Base-by-base conservation (phyloP, 2,113 vertebrate genomes). In the Cranoglanis bouderius region DNA sequence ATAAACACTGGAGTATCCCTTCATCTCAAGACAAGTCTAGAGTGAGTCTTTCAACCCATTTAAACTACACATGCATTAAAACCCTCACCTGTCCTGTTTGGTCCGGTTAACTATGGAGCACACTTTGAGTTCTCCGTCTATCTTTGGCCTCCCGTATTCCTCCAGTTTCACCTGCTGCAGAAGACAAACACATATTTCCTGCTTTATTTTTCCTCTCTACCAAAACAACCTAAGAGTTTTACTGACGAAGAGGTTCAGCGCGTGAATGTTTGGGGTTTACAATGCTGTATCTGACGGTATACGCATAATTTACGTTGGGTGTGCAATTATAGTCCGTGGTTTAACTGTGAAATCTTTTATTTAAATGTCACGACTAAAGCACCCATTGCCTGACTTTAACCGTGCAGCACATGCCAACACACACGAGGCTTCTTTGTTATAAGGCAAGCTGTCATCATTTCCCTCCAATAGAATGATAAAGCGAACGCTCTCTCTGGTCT, bases 41-140 rank as follows among this genome's bases (percentile, higher is more conserved):
- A 70, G 32, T 32, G 32, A 40, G 70, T 24, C 18, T 21, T 38
- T 21, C 40, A 38, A 1, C 8, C 72, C 9, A 24, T 75, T 40
- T 21, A 38, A 46, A n/a, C 0, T 12, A 72, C 49, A 40, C 2
- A 2, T 53, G 80, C 13, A 2, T 82, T 21, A 1, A 46, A 35
- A 29, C 87, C 87, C 93, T 95, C 92, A 99, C 98, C 98, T 95
- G 93, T 99, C 98, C 93, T 99, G 98, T 93, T 98, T 99, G 4
- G 98, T 97, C 91, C 99, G 96, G 94, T 99, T 99, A 75, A 97
- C 96, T 3, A 97, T 98, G 85, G 98, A 99, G 65, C 95, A 97
- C 19, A 99, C 98, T 92, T 99, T 99, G 75, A 99, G 93, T 81
- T 99, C 98, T 0, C 98, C 98, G 0, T 99, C 98, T 2, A 99